These are phyloP conservation scores for Morpho deidamia DNA, from an alignment of 2,888 invertebrate genomes.

Conservation along the genomic window DNA sequence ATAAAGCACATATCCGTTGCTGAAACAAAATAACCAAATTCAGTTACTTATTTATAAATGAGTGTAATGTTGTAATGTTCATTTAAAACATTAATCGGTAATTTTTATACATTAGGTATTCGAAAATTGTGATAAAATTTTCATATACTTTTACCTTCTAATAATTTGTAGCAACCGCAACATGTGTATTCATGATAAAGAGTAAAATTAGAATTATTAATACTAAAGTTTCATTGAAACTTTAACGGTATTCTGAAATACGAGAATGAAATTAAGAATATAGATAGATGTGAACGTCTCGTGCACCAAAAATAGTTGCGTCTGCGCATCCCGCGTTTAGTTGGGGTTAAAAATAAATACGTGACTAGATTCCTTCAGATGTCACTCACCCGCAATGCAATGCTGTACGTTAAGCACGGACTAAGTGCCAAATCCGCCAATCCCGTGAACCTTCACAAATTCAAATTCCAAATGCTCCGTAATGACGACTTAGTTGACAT, in stretches of 20 bases:
- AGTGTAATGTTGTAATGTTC: background rate
- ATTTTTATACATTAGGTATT: no score
- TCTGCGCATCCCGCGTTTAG: slow-evolving; percentile 55
- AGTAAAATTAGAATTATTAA: background rate
- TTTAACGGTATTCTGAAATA: slow-evolving; percentile 42
- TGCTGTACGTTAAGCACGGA: slow-evolving; percentile 41
- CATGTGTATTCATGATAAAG: background rate
- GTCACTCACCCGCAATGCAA: slow-evolving; percentile 65
- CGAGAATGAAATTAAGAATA: slow-evolving; percentile 58
- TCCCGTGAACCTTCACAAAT: slow-evolving; percentile 55
- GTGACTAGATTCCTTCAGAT: slow-evolving; percentile 46
- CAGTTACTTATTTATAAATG: no score
- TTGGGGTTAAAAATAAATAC: slow-evolving; percentile 60
- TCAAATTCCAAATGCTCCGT: slow-evolving; percentile 46
- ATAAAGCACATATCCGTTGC: no score
- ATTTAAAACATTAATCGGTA: background rate
- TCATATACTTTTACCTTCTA: background rate
- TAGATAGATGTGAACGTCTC: slow-evolving; percentile 50
- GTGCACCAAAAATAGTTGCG: slow-evolving; percentile 67
- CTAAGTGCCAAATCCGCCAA: slow-evolving; percentile 50
- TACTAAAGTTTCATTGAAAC: slow-evolving; percentile 1
- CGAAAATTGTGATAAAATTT: no score
- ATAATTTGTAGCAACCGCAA: background rate
- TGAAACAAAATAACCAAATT: no score
- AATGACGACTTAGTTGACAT: slow-evolving; percentile 49